Conservation (phyloP, 2,113 vertebrate species). For the Carollia perspicillata region DNA sequence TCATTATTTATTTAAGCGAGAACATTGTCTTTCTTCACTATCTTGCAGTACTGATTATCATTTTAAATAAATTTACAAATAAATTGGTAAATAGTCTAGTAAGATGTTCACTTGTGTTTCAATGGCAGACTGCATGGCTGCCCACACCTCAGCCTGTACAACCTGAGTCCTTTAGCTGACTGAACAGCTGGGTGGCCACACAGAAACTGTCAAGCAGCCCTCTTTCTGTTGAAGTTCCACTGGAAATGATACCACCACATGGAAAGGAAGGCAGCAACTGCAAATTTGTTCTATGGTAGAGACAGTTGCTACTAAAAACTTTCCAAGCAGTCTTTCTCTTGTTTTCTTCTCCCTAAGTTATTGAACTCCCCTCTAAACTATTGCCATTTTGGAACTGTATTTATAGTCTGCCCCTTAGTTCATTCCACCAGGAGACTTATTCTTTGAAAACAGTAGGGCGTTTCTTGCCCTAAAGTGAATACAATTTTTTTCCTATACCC, state of each 20-base stretch:
- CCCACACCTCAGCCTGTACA: conserved; percentile 1
- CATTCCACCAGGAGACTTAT: not conserved
- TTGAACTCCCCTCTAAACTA: conserved; percentile 36
- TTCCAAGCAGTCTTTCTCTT: conserved; percentile 6
- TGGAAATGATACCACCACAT: not conserved
- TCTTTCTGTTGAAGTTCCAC: not conserved
- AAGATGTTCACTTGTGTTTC: not conserved
- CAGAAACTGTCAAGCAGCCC: conserved; percentile 15
- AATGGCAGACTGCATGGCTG: not conserved
- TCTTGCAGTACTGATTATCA: not conserved
- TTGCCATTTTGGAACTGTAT: not conserved
- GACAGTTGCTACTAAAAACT: conserved; percentile 3
- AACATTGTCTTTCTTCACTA: not conserved
- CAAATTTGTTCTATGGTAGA: not conserved
- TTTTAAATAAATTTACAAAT: conserved; percentile 43
- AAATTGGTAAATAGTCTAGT: conserved; percentile 2
- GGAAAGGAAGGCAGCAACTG: not conserved
- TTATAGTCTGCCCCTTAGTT: conserved; percentile 27
- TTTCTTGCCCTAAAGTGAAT: not conserved
- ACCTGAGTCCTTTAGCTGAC: not conserved
- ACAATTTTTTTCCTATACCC: not conserved
- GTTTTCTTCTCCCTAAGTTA: not conserved
- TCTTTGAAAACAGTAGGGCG: not conserved
- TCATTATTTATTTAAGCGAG: conserved; percentile 27
- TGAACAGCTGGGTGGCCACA: conserved; percentile 43